These are phyloP conservation scores for Cosmopolites sordidus DNA, from an alignment of 2,888 invertebrate genomes.

Conservation along the genomic window DNA sequence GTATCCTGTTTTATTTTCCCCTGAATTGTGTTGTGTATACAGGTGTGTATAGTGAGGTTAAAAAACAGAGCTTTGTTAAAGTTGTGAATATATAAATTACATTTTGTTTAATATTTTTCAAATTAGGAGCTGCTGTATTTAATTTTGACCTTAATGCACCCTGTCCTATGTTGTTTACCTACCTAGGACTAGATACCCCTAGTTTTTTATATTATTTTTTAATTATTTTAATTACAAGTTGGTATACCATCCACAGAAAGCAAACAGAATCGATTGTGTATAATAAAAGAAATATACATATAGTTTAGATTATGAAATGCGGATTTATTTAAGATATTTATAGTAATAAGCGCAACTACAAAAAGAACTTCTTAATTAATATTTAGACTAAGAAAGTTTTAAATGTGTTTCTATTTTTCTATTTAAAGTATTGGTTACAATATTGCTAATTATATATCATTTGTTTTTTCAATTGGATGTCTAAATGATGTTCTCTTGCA, in stretches of 20 bases:
- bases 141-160: not conserved
- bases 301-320: too few relatives aligned
- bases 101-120: not conserved
- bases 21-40: constrained; percentile 1
- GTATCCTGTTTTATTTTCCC: constrained; percentile 11
- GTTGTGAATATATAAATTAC: not conserved
- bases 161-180: not conserved
- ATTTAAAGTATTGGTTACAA: not conserved
- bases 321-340: too few relatives aligned
- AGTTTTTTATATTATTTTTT: too few relatives aligned
- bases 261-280: too few relatives aligned
- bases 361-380: not conserved
- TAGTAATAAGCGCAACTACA: too few relatives aligned
- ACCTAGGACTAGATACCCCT: too few relatives aligned
- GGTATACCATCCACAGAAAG: too few relatives aligned
- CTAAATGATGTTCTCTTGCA: not conserved
- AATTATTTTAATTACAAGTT: too few relatives aligned
- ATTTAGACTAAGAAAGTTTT: not conserved
- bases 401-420: constrained; percentile 2
- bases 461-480: not conserved
- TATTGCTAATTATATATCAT: not conserved
- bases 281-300: too few relatives aligned
- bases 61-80: not conserved
- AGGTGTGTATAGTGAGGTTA: constrained; percentile 2
- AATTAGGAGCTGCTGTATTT: not conserved